These are phyloP conservation scores for Microplitis demolitor DNA, from an alignment of 1,140 invertebrate species.

Conservation along the genomic window DNA sequence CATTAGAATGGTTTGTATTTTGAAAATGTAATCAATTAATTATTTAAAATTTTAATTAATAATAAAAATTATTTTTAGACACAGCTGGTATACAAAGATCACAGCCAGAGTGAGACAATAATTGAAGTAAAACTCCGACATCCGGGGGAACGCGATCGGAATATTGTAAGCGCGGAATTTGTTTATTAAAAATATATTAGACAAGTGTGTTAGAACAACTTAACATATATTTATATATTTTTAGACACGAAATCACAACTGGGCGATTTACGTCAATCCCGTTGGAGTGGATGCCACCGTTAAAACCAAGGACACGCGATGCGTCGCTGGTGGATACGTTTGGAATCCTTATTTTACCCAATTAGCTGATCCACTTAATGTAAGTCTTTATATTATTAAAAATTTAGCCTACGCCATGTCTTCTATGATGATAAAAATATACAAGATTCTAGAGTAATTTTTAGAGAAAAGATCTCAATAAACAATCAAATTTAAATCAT, in stretches of 20 bases:
- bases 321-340: constrained; percentile 86
- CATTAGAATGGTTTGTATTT: constrained; percentile 73
- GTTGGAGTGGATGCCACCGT: constrained; percentile 91
- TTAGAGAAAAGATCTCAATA: too few species aligned
- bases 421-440: too few species aligned
- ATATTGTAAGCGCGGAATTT: constrained; percentile 67
- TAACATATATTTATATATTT: constrained; percentile 26
- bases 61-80: constrained; percentile 62
- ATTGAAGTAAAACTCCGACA: constrained; percentile 87
- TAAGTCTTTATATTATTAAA: constrained; percentile 60
- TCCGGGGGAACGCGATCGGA: constrained; percentile 81
- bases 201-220: not conserved
- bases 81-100: constrained; percentile 86
- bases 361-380: constrained; percentile 85
- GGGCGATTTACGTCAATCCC: constrained; percentile 92
- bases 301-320: constrained; percentile 76
- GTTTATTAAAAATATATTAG: not conserved
- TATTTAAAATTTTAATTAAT: not conserved
- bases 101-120: constrained; percentile 84
- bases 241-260: constrained; percentile 84
- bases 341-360: constrained; percentile 95
- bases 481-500: too few species aligned
- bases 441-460: too few species aligned
- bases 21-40: not conserved
- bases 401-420: too few species aligned